Conservation (phyloP, 2,797 vertebrate species). For the Microcaecilia unicolor region DNA sequence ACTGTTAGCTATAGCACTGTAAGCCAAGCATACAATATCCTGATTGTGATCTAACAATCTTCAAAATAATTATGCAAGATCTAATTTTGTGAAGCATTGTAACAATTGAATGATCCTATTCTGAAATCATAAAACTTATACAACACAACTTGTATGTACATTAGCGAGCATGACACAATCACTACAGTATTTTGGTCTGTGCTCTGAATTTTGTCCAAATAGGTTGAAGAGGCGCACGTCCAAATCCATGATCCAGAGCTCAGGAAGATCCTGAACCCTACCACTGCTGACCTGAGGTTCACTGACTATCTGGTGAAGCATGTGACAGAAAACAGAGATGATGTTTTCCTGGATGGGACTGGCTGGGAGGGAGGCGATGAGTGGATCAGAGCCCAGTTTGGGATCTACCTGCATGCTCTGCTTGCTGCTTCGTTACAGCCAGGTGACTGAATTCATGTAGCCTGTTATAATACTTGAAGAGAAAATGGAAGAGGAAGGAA, state of each 20-base stretch:
- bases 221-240: slow-evolving; percentile 84
- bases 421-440: slow-evolving; percentile 77
- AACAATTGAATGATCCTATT: too few species aligned
- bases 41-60: too few species aligned
- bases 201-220: neutral
- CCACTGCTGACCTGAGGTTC: slow-evolving; percentile 90
- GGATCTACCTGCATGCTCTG: slow-evolving; percentile 79
- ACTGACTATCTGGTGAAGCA: slow-evolving; percentile 89
- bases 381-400: slow-evolving; percentile 94
- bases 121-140: too few species aligned
- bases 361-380: slow-evolving; percentile 97
- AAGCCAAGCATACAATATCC: too few species aligned
- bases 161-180: too few species aligned
- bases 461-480: too few species aligned
- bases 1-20: too few species aligned
- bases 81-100: too few species aligned
- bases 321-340: slow-evolving; percentile 88
- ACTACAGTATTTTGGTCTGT: too few species aligned
- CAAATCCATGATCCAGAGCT: slow-evolving; percentile 88
- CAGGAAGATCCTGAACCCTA: slow-evolving; percentile 73
- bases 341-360: slow-evolving; percentile 92
- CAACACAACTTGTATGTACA: too few species aligned
- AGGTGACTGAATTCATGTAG: too few species aligned
- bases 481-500: neutral
- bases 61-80: too few species aligned